Evolutionary conservation across 2,888 invertebrate genomes (phyloP), one percentile per base, ranked within the genome.

Genomic region (Tortrix viridana): DNA sequence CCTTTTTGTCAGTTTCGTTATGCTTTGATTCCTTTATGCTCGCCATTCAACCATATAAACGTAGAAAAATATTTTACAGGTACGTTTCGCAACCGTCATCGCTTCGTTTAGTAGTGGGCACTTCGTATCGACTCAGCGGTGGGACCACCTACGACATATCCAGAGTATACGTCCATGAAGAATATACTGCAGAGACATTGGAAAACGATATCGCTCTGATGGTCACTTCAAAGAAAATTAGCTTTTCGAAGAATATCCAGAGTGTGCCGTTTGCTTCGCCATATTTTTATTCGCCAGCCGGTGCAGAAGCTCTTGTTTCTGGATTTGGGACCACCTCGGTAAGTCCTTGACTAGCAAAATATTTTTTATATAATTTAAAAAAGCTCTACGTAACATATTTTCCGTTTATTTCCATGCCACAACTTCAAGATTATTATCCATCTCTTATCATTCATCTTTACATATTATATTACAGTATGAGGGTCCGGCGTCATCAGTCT

Each of bases 141-240:
- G 92, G 92, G 2, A 79, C 71, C 38, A 65, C 72, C 1, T 85
- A 87, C 58, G 79, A 81, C 0, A 69, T 91, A 14, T 74, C 77
- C 1, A 68, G 65, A 32, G 57, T 89, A 1, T 69, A 80, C 6
- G n/a, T 77, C 0, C 89, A 92, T 38, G 79, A 83, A 41, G 43
- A 55, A 0, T 92, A 88, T 68, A 79, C 78, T n/a, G 3, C 71
- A 1, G 43, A 59, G 0, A 84, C 83, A 1, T 68, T 89, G 47
- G 79, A 82, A 57, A 78, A 89, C 65, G 92, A 92, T 60, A 88
- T 92, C 38, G 86, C 86, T 0, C 55, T 92, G 58, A 56, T 92
- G 5, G 71, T 77, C 32, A 82, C 86, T 6, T 59, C 67, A 0
- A 80, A 70, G 22, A 66, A 67, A 12, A 87, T 92, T 9, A 70